Evolutionary conservation across 2,797 vertebrate genomes (phyloP).

Genomic region (Pangasius mekongensis): DNA sequence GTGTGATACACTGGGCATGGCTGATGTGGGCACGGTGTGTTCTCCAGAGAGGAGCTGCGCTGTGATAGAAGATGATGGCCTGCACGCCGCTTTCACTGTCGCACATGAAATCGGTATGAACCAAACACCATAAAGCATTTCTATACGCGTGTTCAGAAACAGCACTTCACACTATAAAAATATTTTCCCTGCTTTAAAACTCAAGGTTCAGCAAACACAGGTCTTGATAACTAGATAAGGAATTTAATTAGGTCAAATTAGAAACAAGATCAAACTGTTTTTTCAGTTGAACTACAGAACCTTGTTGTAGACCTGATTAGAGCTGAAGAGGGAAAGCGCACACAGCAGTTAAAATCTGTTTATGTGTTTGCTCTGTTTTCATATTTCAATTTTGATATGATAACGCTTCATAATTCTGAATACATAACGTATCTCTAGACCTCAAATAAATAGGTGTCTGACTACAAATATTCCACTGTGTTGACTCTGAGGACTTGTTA

Average conservation of each 20-base stretch:
- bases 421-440: background rate
- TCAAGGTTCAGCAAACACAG: no score
- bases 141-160: background rate
- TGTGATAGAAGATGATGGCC: constrained; percentile 97
- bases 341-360: background rate
- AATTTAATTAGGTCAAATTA: background rate
- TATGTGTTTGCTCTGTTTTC: background rate
- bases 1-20: constrained; percentile 99
- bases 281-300: background rate
- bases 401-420: background rate
- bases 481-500: background rate
- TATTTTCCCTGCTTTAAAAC: background rate
- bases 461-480: background rate
- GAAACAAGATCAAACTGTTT: background rate
- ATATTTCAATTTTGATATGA: background rate
- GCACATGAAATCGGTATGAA: constrained; percentile 94
- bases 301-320: background rate
- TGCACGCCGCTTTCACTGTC: constrained; percentile 96
- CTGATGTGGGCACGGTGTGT: constrained; percentile 98
- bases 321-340: background rate
- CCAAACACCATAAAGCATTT: background rate
- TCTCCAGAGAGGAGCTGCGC: constrained; percentile 97
- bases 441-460: background rate
- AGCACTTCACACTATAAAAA: background rate
- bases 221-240: background rate